Percentiles rank a stretch among this genome's conserved stretches.
phyloP scores from a whole-genome alignment of 2,888 invertebrate genomes.

The Amaurobius ferox region DNA sequence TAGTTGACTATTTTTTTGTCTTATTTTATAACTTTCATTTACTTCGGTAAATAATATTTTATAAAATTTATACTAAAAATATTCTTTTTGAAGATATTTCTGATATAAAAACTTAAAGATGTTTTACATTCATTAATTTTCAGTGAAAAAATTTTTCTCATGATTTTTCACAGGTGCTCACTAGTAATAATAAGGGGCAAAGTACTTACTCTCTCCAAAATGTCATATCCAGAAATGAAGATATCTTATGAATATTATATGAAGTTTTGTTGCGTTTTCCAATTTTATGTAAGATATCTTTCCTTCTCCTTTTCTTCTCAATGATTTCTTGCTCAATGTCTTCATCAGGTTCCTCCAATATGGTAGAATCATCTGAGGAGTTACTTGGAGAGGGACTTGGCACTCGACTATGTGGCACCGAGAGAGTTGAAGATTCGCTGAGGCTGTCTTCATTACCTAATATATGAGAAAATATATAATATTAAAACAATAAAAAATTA shows the following conservation, averaged over 20 bases:
- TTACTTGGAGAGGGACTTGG: conserved; percentile 76
- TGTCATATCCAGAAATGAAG: conserved; percentile 82
- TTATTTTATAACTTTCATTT: too few species aligned
- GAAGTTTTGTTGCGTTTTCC: conserved; percentile 51
- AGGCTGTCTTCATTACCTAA: conserved; percentile 74
- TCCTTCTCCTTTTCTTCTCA: conserved; percentile 33
- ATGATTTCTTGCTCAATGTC: conserved; percentile 65
- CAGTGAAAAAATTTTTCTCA: too few species aligned
- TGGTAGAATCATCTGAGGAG: conserved; percentile 75
- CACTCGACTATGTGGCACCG: conserved; percentile 70
- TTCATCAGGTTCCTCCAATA: conserved; percentile 72
- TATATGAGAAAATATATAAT: too few species aligned
- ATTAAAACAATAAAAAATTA: too few species aligned
- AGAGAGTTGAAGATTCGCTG: conserved; percentile 73
- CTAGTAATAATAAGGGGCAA: too few species aligned
- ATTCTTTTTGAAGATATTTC: too few species aligned
- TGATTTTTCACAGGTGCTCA: too few species aligned
- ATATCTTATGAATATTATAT: conserved; percentile 74
- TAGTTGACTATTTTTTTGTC: too few species aligned
- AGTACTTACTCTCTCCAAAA: conserved; percentile 83
- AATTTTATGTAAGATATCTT: conserved; percentile 31
- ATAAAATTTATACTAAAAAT: too few species aligned
- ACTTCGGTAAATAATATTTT: too few species aligned
- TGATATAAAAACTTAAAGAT: too few species aligned
- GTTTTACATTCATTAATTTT: too few species aligned